Evolutionary conservation across 2,113 vertebrate genomes (phyloP).

Genomic region (Rhinichthys klamathensis): DNA sequence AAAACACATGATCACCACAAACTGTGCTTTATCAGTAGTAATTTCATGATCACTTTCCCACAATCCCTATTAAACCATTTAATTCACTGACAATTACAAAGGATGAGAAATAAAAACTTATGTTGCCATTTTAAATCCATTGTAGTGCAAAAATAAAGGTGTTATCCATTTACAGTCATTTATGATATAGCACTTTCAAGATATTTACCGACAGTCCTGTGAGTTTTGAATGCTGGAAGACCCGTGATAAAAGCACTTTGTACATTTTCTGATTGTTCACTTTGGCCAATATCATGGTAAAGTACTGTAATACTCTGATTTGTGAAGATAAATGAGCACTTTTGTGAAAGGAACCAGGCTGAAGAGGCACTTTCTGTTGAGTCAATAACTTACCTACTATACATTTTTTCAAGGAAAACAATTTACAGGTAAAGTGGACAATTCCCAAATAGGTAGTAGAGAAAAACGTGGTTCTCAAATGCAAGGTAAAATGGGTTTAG

Average conservation of each 20-base stretch:
- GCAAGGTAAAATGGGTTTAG: neutral
- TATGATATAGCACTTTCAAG: neutral
- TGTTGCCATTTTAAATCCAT: neutral
- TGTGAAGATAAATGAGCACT: neutral
- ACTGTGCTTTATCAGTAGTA: conserved; percentile 75
- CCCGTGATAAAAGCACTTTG: conserved; percentile 23
- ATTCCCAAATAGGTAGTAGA: neutral
- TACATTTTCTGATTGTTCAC: conserved; percentile 2
- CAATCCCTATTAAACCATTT: conserved; percentile 64
- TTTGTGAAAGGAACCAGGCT: neutral
- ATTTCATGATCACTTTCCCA: conserved; percentile 49
- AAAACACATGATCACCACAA: conserved; percentile 39
- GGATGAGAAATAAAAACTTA: neutral
- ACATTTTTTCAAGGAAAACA: neutral
- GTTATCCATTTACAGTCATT: neutral
- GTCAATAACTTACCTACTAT: neutral
- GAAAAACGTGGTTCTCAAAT: neutral
- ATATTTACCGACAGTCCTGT: neutral
- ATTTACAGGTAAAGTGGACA: neutral
- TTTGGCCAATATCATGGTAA: conserved; percentile 21
- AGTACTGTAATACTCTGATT: neutral
- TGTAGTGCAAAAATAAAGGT: conserved; percentile 32
- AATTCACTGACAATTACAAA: conserved; percentile 57
- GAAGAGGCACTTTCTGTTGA: conserved; percentile 10
- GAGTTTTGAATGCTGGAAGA: conserved; percentile 33